Evolutionary conservation across 2,888 invertebrate species (phyloP).

Genomic region (Galerucella pusilla): DNA sequence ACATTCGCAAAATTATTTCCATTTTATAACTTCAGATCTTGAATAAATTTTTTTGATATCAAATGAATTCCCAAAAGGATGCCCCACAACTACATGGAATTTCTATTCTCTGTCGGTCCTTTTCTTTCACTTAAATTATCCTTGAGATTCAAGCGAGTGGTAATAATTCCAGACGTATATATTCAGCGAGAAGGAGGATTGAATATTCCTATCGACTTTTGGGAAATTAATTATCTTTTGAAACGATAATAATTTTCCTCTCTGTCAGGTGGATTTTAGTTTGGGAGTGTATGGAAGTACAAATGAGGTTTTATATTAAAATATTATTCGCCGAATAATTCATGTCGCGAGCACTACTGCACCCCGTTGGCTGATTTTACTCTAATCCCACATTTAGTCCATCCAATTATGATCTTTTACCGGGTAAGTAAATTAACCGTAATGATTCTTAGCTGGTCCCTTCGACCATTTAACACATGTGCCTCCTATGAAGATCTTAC

Average conservation of each 20-base stretch:
- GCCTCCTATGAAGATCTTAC: no score
- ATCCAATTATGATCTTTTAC: no score
- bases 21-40: slow-evolving; percentile 7
- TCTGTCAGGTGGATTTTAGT: neutral
- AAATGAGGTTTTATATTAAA: neutral
- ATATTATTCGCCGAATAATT: no score
- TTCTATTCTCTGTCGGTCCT: slow-evolving; percentile 3
- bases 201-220: neutral
- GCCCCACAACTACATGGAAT: slow-evolving; percentile 3
- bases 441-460: no score
- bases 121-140: neutral
- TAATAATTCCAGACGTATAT: neutral
- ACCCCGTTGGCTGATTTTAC: no score
- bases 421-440: no score
- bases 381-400: no score
- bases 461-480: no score
- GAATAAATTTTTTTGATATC: slow-evolving; percentile 10
- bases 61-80: slow-evolving; percentile 15
- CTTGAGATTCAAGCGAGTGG: neutral
- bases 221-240: neutral
- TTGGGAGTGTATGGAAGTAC: neutral
- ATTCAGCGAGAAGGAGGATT: neutral
- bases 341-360: no score
- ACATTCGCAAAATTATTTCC: neutral
- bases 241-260: neutral